These are phyloP conservation scores for Boulengeromyrus knoepffleri DNA, from an alignment of 2,113 vertebrate species.

Conservation along the genomic window DNA sequence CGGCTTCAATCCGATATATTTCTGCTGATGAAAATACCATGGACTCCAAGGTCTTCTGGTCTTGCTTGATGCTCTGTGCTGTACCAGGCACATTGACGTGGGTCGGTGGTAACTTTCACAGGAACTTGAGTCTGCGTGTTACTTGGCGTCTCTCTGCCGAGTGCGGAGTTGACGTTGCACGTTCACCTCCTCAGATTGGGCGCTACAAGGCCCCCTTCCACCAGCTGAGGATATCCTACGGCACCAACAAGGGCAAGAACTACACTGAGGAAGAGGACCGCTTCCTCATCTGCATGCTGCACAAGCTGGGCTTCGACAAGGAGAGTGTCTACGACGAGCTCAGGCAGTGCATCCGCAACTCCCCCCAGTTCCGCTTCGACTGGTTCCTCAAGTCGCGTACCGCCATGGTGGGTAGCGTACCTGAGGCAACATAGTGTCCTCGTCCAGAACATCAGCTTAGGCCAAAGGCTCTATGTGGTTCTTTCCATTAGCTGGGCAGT, in stretches of 20 bases:
- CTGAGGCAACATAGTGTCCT: neutral
- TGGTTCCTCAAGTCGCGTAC: conserved; percentile 98
- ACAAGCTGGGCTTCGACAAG: conserved; percentile 96
- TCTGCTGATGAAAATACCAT: neutral
- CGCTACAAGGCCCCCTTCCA: conserved; percentile 98
- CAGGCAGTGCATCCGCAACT: conserved; percentile 93
- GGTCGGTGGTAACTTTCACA: neutral
- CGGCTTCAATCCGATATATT: neutral
- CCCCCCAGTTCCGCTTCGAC: conserved; percentile 95
- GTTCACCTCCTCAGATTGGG: conserved; percentile 70
- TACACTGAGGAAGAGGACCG: conserved; percentile 97
- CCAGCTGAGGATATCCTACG: conserved; percentile 93
- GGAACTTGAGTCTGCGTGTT: neutral
- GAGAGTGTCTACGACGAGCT: conserved; percentile 96
- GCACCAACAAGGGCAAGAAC: conserved; percentile 98
- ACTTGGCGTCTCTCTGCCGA: neutral
- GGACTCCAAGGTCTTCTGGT: neutral
- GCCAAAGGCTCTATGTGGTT: neutral
- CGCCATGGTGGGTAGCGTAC: conserved; percentile 71
- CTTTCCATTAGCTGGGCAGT: neutral
- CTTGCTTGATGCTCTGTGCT: neutral
- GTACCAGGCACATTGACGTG: neutral
- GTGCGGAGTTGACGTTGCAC: neutral
- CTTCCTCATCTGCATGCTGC: conserved; percentile 97
- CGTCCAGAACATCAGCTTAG: neutral